Conservation (phyloP, 2,888 invertebrate genomes). For the Ophioninae sp. region DNA sequence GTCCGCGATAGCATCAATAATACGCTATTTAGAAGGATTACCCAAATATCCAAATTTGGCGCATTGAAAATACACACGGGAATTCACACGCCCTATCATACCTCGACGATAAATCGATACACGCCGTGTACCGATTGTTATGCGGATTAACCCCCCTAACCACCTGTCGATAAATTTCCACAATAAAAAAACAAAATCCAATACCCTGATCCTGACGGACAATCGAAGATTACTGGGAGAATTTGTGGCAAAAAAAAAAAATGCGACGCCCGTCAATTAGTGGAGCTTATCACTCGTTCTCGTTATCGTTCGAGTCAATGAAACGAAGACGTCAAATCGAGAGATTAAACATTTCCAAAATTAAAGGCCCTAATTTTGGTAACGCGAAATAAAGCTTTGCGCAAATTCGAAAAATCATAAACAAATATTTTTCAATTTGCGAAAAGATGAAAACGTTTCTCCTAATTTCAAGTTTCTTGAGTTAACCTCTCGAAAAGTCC, state of each 20-base stretch:
- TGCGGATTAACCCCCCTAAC: constrained; percentile 53
- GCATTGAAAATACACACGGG: constrained; percentile 18
- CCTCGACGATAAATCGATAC: constrained; percentile 35
- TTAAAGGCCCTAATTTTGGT: too few species aligned
- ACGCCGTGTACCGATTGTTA: constrained; percentile 52
- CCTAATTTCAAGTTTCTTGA: too few species aligned
- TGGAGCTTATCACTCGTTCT: not conserved
- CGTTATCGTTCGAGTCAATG: not conserved
- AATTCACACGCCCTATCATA: constrained; percentile 27
- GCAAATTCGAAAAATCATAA: too few species aligned
- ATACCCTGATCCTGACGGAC: not conserved
- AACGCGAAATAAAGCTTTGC: too few species aligned
- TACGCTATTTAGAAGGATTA: constrained; percentile 54
- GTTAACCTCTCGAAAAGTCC: too few species aligned
- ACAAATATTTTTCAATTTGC: not conserved
- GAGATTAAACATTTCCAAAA: not conserved
- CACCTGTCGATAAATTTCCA: constrained; percentile 56
- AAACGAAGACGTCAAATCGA: not conserved
- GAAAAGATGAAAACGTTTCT: not conserved
- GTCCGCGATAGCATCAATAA: constrained; percentile 54
- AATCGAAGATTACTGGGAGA: not conserved
- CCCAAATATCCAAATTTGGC: constrained; percentile 57
- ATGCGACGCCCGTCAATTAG: not conserved
- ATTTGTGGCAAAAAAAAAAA: not conserved
- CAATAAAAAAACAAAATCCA: constrained; percentile 12